phyloP scores from a whole-genome alignment of 2,888 invertebrate species.

The Tortricodes alternella region DNA sequence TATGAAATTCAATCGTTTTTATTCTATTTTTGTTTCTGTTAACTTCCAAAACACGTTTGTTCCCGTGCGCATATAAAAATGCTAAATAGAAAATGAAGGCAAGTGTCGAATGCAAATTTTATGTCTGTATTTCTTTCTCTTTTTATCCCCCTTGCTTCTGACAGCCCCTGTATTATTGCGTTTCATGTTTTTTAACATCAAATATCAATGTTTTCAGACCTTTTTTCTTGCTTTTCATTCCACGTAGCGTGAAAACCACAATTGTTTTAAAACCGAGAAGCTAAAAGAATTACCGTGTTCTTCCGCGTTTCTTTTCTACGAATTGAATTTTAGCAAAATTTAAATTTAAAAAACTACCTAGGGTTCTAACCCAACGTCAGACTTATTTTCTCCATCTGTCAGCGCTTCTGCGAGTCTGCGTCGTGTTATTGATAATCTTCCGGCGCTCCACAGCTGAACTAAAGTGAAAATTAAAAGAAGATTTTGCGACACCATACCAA shows the following conservation, averaged over 20 bases:
- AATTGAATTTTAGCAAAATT: no score
- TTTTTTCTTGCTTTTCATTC: background rate
- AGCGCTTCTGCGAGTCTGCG: background rate
- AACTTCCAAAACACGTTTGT: conserved; percentile 57
- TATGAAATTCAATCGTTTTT: conserved; percentile 31
- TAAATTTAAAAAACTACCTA: no score
- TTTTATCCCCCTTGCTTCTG: conserved; percentile 2
- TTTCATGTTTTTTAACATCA: conserved; percentile 16
- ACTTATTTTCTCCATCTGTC: background rate
- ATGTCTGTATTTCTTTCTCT: conserved; percentile 39
- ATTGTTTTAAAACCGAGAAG: conserved; percentile 9
- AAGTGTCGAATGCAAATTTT: conserved; percentile 61
- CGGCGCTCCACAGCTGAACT: conserved; percentile 2
- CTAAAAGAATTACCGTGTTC: conserved; percentile 3
- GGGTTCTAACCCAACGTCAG: no score
- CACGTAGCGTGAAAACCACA: background rate
- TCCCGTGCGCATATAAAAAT: conserved; percentile 59
- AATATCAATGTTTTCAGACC: background rate
- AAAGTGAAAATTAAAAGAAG: background rate
- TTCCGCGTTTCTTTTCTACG: no score
- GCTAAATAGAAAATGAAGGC: conserved; percentile 52
- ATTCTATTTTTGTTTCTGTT: conserved; percentile 52
- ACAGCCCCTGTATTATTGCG: background rate
- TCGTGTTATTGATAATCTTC: conserved; percentile 16
- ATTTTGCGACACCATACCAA: background rate